Base-by-base conservation (phyloP, 1,140 invertebrate genomes). In the Solenopsis fugax region DNA sequence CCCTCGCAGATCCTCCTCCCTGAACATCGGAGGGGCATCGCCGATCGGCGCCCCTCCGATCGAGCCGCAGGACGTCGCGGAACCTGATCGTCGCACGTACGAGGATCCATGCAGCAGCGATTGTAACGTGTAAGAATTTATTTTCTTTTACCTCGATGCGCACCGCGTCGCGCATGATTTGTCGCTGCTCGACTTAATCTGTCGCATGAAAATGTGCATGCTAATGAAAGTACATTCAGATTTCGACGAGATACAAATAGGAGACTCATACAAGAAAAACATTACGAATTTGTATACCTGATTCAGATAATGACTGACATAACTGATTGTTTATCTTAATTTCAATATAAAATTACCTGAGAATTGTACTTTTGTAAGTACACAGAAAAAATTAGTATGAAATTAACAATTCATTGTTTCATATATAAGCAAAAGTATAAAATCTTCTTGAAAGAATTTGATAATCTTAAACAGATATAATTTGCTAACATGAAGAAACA, bases 91-190 rank as follows among this genome's bases (percentile, higher is more conserved):
- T 62, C 85, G 48, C 88, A 80, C 81, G 34, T 84, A 82, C 77
- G 87, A 92, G 48, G 85, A 88, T 62, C 54, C 87, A 45, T 86
- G 87, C 86, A 85, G 69, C 80, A 56, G 77, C 67, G 65, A 52
- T 78, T 73, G 34, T 60, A 77, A 48, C 18, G 64, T 58, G 92
- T 93, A 93, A 93, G 91, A 86, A 60, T 69, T 85, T 54, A 37
- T 69, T 81, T 56, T 18, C 13, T 56, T 58, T 72, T 82, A 82
- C 72, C 67, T 72, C 67, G 65, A 13, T 24, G 58, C 60, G 18
- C 45, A 58, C 41, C 56, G 4, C 13, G n/a, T 2, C 12, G 45
- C 62, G 45, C 29, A 29, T 29, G n/a, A 34, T 24, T 54, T 64
- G 37, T 29, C 16, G 34, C 21, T 45, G 37, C 56, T 62, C 16